phyloP scores from a whole-genome alignment of 2,797 vertebrate genomes.

The Melopsittacus undulatus region DNA sequence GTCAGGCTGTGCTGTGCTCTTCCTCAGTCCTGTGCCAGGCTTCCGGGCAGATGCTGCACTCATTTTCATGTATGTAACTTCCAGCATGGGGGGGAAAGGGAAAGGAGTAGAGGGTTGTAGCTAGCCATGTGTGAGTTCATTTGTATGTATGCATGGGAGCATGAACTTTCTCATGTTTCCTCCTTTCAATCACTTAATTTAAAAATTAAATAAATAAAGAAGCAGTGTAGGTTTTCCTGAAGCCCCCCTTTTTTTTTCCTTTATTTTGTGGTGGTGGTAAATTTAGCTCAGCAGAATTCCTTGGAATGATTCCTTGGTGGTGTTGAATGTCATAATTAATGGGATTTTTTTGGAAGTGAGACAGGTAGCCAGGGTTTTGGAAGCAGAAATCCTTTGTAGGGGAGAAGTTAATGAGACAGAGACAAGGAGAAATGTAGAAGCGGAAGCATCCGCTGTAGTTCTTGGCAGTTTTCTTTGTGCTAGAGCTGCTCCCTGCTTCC shows the following conservation, averaged over 20 bases:
- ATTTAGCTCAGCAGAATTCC: conserved; percentile 9
- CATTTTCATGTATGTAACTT: neutral
- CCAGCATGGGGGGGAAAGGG: neutral
- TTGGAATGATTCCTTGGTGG: neutral
- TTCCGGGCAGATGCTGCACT: neutral
- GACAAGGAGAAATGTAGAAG: neutral
- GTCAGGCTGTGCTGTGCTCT: neutral
- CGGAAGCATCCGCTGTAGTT: neutral
- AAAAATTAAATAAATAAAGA: neutral
- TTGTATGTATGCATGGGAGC: neutral
- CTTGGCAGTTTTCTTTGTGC: neutral
- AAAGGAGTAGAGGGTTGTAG: neutral
- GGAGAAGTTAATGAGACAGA: conserved; percentile 15
- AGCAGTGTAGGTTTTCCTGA: neutral
- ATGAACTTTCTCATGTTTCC: neutral
- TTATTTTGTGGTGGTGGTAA: neutral
- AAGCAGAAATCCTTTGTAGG: conserved; percentile 8
- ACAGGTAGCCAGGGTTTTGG: neutral
- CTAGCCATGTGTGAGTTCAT: fast-evolving
- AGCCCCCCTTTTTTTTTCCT: neutral
- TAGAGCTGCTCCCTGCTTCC: neutral
- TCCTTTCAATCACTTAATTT: neutral
- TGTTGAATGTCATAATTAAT: conserved; percentile 21
- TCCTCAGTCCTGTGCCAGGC: neutral
- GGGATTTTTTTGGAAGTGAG: neutral